Conservation (phyloP, 2,888 invertebrate genomes). For the Abrostola tripartita region DNA sequence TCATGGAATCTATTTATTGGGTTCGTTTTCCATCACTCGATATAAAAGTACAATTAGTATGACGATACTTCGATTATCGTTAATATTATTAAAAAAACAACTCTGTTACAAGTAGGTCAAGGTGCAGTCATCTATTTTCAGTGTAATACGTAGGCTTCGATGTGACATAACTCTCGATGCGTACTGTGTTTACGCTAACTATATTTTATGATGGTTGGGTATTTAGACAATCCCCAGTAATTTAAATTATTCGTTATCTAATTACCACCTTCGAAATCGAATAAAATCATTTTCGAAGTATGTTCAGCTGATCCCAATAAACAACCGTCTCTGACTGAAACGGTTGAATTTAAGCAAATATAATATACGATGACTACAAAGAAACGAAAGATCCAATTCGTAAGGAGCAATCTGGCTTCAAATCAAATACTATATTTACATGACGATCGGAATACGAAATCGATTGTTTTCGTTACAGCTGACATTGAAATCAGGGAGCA, state of each 20-base stretch:
- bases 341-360: background rate
- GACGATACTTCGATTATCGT: constrained; percentile 17
- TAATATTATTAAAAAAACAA: constrained; percentile 26
- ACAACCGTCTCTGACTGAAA: no score
- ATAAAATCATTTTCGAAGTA: no score
- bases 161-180: constrained; percentile 30
- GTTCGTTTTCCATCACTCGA: background rate
- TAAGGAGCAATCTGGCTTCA: background rate
- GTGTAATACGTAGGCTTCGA: constrained; percentile 54
- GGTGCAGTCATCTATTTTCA: constrained; percentile 49
- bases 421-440: background rate
- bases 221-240: constrained; percentile 9
- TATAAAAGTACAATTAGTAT: constrained; percentile 2
- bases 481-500: constrained; percentile 22
- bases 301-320: no score
- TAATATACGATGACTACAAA: background rate
- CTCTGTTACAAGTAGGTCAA: constrained; percentile 38
- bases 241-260: no score
- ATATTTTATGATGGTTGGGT: constrained; percentile 22
- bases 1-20: background rate
- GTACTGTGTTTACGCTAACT: constrained; percentile 38
- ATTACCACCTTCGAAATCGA: no score
- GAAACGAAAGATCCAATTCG: background rate
- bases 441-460: background rate
- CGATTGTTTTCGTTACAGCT: constrained; percentile 3